Evolutionary conservation across 2,113 vertebrate genomes (phyloP).

Genomic region (Sprattus sprattus): DNA sequence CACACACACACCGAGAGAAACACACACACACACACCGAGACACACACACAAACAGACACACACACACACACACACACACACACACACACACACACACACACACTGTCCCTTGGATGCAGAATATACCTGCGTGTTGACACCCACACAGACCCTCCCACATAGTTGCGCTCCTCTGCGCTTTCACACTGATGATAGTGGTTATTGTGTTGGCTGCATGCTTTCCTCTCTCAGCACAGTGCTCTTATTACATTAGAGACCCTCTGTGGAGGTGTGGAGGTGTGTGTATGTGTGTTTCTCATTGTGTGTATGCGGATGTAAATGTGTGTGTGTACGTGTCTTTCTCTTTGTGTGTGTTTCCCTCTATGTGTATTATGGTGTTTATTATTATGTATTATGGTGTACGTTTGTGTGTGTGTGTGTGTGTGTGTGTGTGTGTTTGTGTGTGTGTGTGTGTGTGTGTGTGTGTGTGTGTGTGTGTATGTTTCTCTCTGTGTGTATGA

Average conservation of each 20-base stretch:
- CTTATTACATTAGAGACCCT: slow-evolving; percentile 65
- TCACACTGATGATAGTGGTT: slow-evolving; percentile 56
- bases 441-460: neutral
- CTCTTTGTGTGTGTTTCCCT: neutral
- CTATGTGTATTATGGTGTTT: too few relatives aligned
- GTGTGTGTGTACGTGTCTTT: neutral
- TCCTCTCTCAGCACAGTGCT: slow-evolving; percentile 56
- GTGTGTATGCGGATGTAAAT: slow-evolving; percentile 5
- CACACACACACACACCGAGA: neutral
- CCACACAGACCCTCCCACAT: too few relatives aligned
- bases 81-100: too few relatives aligned
- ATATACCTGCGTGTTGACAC: too few relatives aligned
- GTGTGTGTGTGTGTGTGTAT: neutral
- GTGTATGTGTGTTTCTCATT: slow-evolving; percentile 26
- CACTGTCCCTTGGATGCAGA: too few relatives aligned
- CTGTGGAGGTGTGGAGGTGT: slow-evolving; percentile 24
- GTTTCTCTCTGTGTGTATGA: neutral
- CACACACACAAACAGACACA: neutral
- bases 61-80: too few relatives aligned
- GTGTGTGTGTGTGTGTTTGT: neutral
- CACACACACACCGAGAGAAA: neutral
- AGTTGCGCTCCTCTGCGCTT: slow-evolving; percentile 20
- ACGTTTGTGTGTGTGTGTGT: neutral
- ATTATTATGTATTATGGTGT: too few relatives aligned
- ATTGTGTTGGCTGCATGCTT: slow-evolving; percentile 58